Base-by-base conservation (phyloP, 30 jellyfish, hydroid and myxozoan genomes). In the Morbakka virulenta region DNA sequence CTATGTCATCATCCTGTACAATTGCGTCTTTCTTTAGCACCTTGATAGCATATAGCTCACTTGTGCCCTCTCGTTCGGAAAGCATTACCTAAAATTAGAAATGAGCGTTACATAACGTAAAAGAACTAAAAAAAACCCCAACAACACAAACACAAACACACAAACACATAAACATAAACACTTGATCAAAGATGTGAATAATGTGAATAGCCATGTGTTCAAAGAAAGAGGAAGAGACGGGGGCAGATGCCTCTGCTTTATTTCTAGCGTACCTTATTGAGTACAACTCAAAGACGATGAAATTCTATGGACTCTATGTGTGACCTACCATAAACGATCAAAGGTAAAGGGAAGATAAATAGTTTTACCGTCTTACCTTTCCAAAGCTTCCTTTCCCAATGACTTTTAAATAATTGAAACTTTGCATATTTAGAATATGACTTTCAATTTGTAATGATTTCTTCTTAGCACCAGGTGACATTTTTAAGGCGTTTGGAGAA, bases 371-470 rank as follows among this genome's bases (percentile, higher is more conserved):
- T n/a, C 87, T 26, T 64, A 90, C 98, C 98, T 90, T 90, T 51
- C 98, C 98, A 80, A 90, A 90, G 76, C 98, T 90, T 12, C 98
- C 98, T 73, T 90, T 90, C 1, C 98, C 98, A 50, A 90, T 87
- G 20, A 90, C 98, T 77, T 83, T 90, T 9, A 90, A 70, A 66
- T 65, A 90, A 28, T 95, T 77, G 52, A 90, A 90, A 0, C 95
- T 83, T 41, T 83, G 61, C 21, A 79, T 62, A 24, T 82, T 82
- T 4, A 79, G 49, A 22, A 66, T 79, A n/a, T 82, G 52, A 4
- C 53, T 64, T 28, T 48, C 95, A 20, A 71, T 70, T n/a, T 26
- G 20, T 33, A 72, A 29, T 27, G 65, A 82, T 52, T 88, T 79
- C 57, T 94, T 33, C 48, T 76, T 74, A 48, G 51, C 88, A 12